These are phyloP conservation scores for Drosophila teissieri DNA, from an alignment of 1,140 invertebrate genomes.

Conservation along the genomic window DNA sequence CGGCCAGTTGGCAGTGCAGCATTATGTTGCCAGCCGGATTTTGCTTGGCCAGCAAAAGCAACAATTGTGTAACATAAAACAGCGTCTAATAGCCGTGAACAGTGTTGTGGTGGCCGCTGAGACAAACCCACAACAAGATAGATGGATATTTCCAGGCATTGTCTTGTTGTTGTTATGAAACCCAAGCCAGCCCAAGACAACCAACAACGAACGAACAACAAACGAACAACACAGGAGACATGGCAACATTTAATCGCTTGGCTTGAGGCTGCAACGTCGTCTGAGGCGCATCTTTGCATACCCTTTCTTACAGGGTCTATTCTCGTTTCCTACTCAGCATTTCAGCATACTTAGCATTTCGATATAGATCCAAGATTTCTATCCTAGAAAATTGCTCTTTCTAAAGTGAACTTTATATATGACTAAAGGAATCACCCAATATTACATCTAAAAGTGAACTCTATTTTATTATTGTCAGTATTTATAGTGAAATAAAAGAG, in stretches of 20 bases:
- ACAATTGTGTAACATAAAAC: slow-evolving; percentile 51
- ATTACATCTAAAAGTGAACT: too few species aligned
- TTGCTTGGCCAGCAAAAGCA: slow-evolving; percentile 21
- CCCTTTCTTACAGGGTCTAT: background rate
- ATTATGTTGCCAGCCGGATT: slow-evolving; percentile 45
- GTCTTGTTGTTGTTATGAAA: slow-evolving; percentile 77
- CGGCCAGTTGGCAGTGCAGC: slow-evolving; percentile 38
- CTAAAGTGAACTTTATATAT: too few species aligned
- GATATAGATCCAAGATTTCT: too few species aligned
- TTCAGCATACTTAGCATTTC: too few species aligned
- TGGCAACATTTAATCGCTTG: slow-evolving; percentile 30
- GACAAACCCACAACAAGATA: slow-evolving; percentile 41
- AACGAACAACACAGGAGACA: slow-evolving; percentile 23
- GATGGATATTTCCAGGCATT: slow-evolving; percentile 78
- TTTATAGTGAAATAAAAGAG: slow-evolving; percentile 12
- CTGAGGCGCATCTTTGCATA: slow-evolving; percentile 15
- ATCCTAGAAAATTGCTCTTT: too few species aligned
- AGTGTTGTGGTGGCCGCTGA: slow-evolving; percentile 1
- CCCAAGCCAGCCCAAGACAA: slow-evolving; percentile 54
- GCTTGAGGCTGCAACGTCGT: slow-evolving; percentile 13
- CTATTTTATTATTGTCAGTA: too few species aligned
- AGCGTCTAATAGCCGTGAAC: slow-evolving; percentile 34
- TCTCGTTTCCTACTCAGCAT: background rate
- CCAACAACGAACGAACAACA: slow-evolving; percentile 20
- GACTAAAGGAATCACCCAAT: too few species aligned